phyloP scores from a whole-genome alignment of 1,140 invertebrate species.

The Bombus polaris region DNA sequence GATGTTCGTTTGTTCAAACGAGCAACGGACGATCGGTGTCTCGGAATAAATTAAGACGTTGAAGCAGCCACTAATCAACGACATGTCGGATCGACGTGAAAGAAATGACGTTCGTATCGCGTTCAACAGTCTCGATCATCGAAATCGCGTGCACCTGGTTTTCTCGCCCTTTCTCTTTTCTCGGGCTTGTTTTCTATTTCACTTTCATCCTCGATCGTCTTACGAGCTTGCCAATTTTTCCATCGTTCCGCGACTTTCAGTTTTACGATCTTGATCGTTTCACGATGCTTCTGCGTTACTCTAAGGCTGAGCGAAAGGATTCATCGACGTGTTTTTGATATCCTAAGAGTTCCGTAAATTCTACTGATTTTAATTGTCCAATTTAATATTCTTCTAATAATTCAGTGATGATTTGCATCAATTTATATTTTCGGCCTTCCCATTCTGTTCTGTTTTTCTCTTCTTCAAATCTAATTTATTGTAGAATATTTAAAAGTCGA shows the following conservation, averaged over 20 bases:
- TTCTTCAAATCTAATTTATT: background rate
- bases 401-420: too few relatives aligned
- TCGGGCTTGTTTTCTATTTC: constrained; percentile 8
- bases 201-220: constrained; percentile 19
- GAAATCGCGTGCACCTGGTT: background rate
- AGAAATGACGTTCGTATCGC: background rate
- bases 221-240: background rate
- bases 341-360: background rate
- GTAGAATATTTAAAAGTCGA: too few relatives aligned
- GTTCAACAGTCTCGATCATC: background rate
- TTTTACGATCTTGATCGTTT: background rate
- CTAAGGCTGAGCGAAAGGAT: background rate
- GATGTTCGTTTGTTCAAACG: background rate
- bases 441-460: background rate
- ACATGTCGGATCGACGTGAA: background rate
- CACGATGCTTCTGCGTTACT: background rate
- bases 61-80: background rate
- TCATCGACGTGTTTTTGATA: background rate
- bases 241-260: constrained; percentile 5
- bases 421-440: background rate
- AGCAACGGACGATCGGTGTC: background rate
- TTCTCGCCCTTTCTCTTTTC: constrained; percentile 12
- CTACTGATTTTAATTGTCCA: background rate
- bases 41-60: background rate
- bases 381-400: background rate